Base-by-base conservation (phyloP, 2,888 invertebrate species). In the Gymnocheta viridis region DNA sequence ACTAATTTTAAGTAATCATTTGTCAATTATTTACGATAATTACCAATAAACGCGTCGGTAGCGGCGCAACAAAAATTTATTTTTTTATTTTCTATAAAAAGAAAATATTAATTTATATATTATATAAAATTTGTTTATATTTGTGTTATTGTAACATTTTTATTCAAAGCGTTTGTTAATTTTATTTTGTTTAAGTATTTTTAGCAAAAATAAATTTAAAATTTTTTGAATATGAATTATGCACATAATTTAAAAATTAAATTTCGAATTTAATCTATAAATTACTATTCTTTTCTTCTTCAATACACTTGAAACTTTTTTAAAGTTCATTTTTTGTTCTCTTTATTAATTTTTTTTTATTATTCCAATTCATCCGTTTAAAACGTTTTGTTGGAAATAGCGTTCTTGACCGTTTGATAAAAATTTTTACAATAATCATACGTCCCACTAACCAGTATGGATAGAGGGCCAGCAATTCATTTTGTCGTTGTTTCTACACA, bases 381-480 rank as follows among this genome's bases (percentile, higher is more conserved):
- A 64, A 76, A 22, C 38, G 60, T 76, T 82, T 44, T 41, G 29
- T 58, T 58, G 19, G 56, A 54, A 44, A 64, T 44, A 91, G 90
- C 87, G 91, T 91, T 91, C 91, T 91, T 91, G 90, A 90, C 91
- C 91, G 90, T 91, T 91, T 91, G 91, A 91, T 91, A 89, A 90
- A 91, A 90, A 89, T 85, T 90, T 89, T 88, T 86, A 84, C 84
- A 84, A 84, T 84, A 87, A 89, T 88, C 89, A 89, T 89, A 89
- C 88, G 85, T 80, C 84, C 85, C 85, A 81, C 72, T 81, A 81
- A 47, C 9, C 81, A 77, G 14, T 17, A 32, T 22, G 32, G 24
- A 72, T 78, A 79, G 84, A 56, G 54, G 51, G 85, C 86, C 85
- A n/a, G n/a, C n/a, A 83, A 82, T 49, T 58, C 29, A 58, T 74